Evolutionary conservation across 2,113 vertebrate species (phyloP).

Genomic region (Grantiella picta): DNA sequence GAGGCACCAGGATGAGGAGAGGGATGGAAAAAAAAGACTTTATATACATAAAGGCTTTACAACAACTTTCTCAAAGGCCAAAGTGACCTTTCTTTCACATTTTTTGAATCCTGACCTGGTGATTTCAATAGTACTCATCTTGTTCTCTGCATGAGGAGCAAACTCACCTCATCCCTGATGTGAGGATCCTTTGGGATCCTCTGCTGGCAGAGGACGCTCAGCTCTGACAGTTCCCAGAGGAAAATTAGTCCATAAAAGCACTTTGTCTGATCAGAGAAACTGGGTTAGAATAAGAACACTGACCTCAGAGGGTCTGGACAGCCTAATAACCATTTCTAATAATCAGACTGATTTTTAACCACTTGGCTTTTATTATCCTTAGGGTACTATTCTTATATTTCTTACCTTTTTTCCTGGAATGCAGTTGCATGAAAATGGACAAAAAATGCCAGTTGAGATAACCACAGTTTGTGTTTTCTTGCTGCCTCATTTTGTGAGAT

Average conservation of each 20-base stretch:
- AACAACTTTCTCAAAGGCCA: neutral
- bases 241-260: neutral
- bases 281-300: neutral
- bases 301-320: neutral
- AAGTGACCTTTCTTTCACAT: neutral
- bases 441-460: neutral
- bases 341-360: neutral
- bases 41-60: neutral
- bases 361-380: neutral
- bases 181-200: neutral
- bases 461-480: neutral
- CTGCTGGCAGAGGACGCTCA: neutral
- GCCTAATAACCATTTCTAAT: neutral
- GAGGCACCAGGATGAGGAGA: neutral
- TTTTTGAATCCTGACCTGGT: neutral
- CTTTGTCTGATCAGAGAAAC: neutral
- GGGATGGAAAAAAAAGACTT: neutral
- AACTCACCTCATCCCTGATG: neutral
- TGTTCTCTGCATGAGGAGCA: neutral
- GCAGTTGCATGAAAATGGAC: neutral
- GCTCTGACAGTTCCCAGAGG: neutral
- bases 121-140: neutral
- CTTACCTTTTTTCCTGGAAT: accelerated
- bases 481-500: neutral
- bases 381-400: neutral